Percentiles rank a stretch among this genome's conserved stretches.
phyloP scores from a whole-genome alignment of 1,140 invertebrate species.

The Achroia grisella region DNA sequence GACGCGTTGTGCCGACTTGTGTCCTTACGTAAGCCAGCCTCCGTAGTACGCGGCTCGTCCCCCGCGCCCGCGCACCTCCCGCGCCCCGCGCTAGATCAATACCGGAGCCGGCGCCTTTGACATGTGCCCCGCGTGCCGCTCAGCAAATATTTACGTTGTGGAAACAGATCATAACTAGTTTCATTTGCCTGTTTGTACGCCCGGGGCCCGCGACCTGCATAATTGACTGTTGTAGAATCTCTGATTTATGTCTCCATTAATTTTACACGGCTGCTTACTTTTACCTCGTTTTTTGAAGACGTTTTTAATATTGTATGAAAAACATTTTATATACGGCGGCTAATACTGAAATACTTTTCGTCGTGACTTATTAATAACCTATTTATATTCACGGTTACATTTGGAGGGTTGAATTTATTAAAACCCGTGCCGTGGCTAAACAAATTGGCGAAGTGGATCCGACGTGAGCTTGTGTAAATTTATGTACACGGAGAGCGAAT shows the following conservation, averaged over 20 bases:
- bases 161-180: conserved; percentile 70
- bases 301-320: too few species aligned
- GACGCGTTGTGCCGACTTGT: conserved; percentile 47
- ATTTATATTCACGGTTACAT: not conserved
- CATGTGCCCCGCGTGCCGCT: conserved; percentile 64
- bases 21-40: conserved; percentile 66
- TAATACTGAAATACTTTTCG: too few species aligned
- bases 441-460: not conserved
- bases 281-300: not conserved
- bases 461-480: not conserved
- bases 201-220: conserved; percentile 16
- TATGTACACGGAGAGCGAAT: not conserved
- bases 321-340: too few species aligned
- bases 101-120: conserved; percentile 66
- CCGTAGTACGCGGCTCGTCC: conserved; percentile 48
- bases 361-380: not conserved
- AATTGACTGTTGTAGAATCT: conserved; percentile 21
- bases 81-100: conserved; percentile 64
- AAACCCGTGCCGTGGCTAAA: not conserved
- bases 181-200: conserved; percentile 46
- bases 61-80: conserved; percentile 6
- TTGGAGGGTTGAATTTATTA: not conserved
- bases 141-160: conserved; percentile 71
- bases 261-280: conserved; percentile 10
- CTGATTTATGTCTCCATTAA: conserved; percentile 37